These are phyloP conservation scores for Synergus laeviventris DNA, from an alignment of 2,888 invertebrate species.

Conservation along the genomic window DNA sequence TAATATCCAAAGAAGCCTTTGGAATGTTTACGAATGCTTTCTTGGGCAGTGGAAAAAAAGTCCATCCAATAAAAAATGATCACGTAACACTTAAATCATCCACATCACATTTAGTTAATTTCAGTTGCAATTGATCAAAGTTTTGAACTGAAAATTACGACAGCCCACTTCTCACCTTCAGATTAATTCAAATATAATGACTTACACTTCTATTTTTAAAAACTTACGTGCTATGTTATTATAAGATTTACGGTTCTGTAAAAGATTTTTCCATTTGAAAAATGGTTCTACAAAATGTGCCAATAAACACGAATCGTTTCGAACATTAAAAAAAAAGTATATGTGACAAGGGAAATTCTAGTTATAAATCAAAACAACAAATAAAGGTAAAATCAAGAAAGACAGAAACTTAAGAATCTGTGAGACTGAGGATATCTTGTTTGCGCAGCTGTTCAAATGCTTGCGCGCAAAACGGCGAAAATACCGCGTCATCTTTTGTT, in stretches of 20 bases:
- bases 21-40: neutral
- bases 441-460: constrained; percentile 70
- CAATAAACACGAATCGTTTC: neutral
- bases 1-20: neutral
- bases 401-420: neutral
- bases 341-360: no score
- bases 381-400: neutral
- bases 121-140: no score
- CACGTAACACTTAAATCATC: neutral
- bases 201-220: no score
- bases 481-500: constrained; percentile 63
- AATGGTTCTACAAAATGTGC: neutral
- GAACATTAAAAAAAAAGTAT: neutral
- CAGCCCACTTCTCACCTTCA: no score
- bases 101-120: neutral
- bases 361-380: neutral
- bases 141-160: no score
- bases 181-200: no score
- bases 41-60: neutral
- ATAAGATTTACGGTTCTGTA: no score
- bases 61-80: neutral
- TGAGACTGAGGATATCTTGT: constrained; percentile 59
- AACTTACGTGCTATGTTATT: no score
- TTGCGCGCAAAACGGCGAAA: constrained; percentile 62
- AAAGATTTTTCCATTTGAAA: neutral